Percentiles rank a stretch among this genome's conserved stretches.
phyloP scores from a whole-genome alignment of 2,888 invertebrate species.

The Phymatocera aterrima region DNA sequence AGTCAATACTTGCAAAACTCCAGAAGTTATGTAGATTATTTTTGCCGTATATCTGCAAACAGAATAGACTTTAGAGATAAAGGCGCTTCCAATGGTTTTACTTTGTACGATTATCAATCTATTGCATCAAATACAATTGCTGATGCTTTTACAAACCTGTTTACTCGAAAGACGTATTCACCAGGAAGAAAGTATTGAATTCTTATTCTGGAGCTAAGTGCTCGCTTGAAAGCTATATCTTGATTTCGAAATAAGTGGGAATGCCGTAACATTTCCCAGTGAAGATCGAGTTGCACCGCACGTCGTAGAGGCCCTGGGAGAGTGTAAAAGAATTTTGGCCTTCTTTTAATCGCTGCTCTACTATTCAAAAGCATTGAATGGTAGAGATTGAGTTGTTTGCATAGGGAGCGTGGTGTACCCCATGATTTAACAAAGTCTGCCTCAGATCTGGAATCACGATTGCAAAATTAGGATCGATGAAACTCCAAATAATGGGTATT shows the following conservation, averaged over 20 bases:
- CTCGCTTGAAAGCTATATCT: constrained; percentile 34
- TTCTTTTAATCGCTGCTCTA: constrained; percentile 12
- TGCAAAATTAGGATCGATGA: background rate
- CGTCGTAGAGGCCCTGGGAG: constrained; percentile 29
- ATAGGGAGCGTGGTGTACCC: background rate
- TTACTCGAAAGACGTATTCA: constrained; percentile 27
- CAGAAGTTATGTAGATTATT: constrained; percentile 58
- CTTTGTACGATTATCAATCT: no score
- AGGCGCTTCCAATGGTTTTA: no score
- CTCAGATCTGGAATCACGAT: constrained; percentile 3
- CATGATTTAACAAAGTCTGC: constrained; percentile 25
- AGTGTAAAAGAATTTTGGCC: constrained; percentile 24
- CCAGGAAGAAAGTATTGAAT: constrained; percentile 33
- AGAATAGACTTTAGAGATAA: constrained; percentile 46
- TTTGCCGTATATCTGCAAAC: constrained; percentile 48
- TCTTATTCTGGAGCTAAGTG: constrained; percentile 27
- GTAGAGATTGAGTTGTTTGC: constrained; percentile 18
- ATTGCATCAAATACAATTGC: background rate
- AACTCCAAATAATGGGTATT: background rate
- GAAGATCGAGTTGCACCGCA: constrained; percentile 26
- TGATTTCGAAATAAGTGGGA: constrained; percentile 22
- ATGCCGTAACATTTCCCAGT: constrained; percentile 35
- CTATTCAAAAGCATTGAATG: constrained; percentile 6
- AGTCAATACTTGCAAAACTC: constrained; percentile 58
- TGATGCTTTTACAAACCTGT: constrained; percentile 3